Evolutionary conservation across 2,888 invertebrate genomes (phyloP), one percentile per base, ranked within the genome.

Genomic region (Halictus quadricinctus): DNA sequence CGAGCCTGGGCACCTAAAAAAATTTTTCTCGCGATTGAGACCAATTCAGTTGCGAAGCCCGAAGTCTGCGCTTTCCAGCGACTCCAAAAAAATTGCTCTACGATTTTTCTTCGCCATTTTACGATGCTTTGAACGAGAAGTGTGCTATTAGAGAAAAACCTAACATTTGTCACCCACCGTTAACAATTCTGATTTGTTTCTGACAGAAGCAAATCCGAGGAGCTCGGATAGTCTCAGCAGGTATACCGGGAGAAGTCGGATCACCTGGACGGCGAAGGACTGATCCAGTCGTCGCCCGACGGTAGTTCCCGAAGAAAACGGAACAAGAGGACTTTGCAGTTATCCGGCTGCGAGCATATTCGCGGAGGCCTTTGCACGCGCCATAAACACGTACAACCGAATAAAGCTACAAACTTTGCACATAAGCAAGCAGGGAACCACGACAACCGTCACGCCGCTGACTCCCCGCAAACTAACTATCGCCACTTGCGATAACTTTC

Each of bases 401-500:
- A 86, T 86, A 86, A 86, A 85, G 86, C 81, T 64, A 64, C 76
- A 81, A 86, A 86, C 73, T 86, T 86, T 85, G 83, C 83, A 77
- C 81, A 81, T 80, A 88, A 89, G 86, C 84, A 84, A 85, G 82
- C 76, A 60, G 72, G 84, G 70, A 76, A 81, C 79, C 48, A 78
- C 75, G 81, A 81, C 83, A 87, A 84, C 89, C 84, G 84, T 89
- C 85, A 90, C 90, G 88, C 86, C 79, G 80, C 81, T 84, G 88
- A 88, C 85, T 89, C 85, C 82, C 91, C 91, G 87, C 92, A 91
- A 92, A 92, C 92, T 92, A 93, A 93, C 92, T 92, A 92, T 92
- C 92, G 91, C 88, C 89, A 89, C 88, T 90, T 87, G 87, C 87
- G 84, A 88, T 89, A 89, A 89, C 90, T 89, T 89, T 80, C 76